Percentiles rank a stretch among this genome's conserved stretches.
Conservation (phyloP, 2,113 vertebrate species). For the Phrynosoma platyrhinos region DNA sequence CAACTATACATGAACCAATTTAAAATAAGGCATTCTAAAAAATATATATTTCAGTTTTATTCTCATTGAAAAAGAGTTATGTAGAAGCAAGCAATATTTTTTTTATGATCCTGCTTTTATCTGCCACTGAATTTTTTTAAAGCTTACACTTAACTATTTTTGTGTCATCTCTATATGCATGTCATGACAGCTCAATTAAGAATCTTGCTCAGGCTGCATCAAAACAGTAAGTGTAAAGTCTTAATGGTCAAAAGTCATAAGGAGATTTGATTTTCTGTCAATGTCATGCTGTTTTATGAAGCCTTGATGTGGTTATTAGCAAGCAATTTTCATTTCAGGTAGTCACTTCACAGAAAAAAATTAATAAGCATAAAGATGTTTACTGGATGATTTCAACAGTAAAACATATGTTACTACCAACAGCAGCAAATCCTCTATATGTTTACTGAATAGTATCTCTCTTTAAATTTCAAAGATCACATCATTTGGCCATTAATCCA, state of each 20-base stretch:
- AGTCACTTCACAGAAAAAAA: slow-evolving; percentile 19
- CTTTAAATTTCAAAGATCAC: slow-evolving; percentile 53
- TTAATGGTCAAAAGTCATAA: background rate
- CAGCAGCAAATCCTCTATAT: slow-evolving; percentile 27
- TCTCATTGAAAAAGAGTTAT: slow-evolving; percentile 44
- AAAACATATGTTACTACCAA: background rate
- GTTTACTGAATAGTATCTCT: slow-evolving; percentile 46
- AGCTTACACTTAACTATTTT: slow-evolving; percentile 27
- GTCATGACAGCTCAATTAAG: slow-evolving; percentile 9
- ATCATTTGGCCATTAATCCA: background rate
- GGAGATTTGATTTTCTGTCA: slow-evolving; percentile 33
- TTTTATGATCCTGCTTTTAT: slow-evolving; percentile 46
- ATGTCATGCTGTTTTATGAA: slow-evolving; percentile 22
- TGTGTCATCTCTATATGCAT: slow-evolving; percentile 17
- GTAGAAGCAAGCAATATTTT: slow-evolving; percentile 26
- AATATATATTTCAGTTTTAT: no score
- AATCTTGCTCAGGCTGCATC: slow-evolving; percentile 12
- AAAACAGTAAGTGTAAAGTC: slow-evolving; percentile 14
- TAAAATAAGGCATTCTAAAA: background rate
- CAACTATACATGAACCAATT: background rate
- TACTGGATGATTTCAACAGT: slow-evolving; percentile 22
- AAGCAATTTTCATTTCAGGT: slow-evolving; percentile 36
- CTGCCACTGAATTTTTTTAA: slow-evolving; percentile 37
- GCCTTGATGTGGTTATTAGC: slow-evolving; percentile 23
- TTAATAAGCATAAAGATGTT: slow-evolving; percentile 14